Evolutionary conservation across 2,113 vertebrate genomes (phyloP), one percentile per base, ranked within the genome.

Genomic region (Pantherophis guttatus): DNA sequence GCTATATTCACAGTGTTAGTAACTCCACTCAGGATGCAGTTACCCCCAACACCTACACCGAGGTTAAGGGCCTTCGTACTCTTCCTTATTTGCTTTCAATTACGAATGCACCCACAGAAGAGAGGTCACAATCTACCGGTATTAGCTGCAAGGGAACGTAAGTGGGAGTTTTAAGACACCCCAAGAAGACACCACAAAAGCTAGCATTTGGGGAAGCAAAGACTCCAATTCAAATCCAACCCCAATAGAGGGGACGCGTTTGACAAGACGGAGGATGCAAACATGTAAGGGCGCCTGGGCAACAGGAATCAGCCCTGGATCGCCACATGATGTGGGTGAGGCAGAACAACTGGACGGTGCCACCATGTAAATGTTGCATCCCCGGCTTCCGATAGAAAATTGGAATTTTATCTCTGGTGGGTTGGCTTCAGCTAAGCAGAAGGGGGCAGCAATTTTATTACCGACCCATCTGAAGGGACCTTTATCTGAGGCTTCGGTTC

Each of bases 41-140:
- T 19, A 26, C 21, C 29, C 5, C 19, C 50, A 53, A 5, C 54
- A 9, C 48, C 52, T 26, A 62, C 17, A 53, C 8, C 3, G 11
- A 23, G 0, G 13, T 44, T 17, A 88, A 13, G 92, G 95, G 95
- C 95, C 93, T 94, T 95, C 93, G 89, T 48, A 93, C 7, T 52
- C 10, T 17, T 44, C 33, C 15, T 23, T 13, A 44, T 15, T 85
- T 11, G 13, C 70, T 33, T 10, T 57, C 52, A 24, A 15, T 65
- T 39, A 39, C 2, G 8, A 2, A 24, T 1, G 39, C 55, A 89
- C 33, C n/a, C 92, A 75, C 3, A 29, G 65, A 26, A 5, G 10
- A 11, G 65, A 75, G 39, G n/a, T 19, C 7, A 3, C 23, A 13
- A 70, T 17, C 19, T 53, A 87, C 86, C 11, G 0, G 0, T 4